Conservation (phyloP, 2,888 invertebrate genomes). For the Calameuta filiformis region DNA sequence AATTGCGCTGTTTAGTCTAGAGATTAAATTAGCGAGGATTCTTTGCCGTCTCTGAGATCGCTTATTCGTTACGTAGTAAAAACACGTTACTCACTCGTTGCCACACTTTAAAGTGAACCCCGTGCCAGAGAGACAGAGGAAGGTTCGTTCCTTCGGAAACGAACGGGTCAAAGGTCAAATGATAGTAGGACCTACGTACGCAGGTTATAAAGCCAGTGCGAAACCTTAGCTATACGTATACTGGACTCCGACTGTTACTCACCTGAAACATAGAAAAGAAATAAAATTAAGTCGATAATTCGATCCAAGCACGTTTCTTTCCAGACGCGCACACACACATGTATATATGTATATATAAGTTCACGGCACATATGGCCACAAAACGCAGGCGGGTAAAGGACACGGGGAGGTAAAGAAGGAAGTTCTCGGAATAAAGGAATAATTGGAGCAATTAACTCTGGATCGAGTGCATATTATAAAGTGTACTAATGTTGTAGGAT, state of each 20-base stretch:
- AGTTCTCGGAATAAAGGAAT: not conserved
- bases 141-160: not conserved
- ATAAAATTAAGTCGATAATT: not conserved
- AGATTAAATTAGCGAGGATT: not conserved
- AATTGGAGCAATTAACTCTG: not conserved
- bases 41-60: not conserved
- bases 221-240: not conserved
- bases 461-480: not conserved
- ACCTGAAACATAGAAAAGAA: not conserved
- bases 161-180: not conserved
- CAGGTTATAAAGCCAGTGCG: not conserved
- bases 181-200: not conserved
- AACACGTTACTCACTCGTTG: not conserved
- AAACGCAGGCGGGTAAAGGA: not conserved
- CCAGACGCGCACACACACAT: not conserved
- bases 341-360: not conserved
- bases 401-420: not conserved
- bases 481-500: not conserved
- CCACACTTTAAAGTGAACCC: not conserved
- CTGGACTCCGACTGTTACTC: not conserved
- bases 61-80: not conserved
- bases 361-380: not conserved
- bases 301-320: not conserved
- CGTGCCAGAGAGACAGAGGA: not conserved
- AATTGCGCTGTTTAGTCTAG: conserved; percentile 44